Conservation (phyloP, 2,888 invertebrate genomes). For the Schizotus pectinicornis region DNA sequence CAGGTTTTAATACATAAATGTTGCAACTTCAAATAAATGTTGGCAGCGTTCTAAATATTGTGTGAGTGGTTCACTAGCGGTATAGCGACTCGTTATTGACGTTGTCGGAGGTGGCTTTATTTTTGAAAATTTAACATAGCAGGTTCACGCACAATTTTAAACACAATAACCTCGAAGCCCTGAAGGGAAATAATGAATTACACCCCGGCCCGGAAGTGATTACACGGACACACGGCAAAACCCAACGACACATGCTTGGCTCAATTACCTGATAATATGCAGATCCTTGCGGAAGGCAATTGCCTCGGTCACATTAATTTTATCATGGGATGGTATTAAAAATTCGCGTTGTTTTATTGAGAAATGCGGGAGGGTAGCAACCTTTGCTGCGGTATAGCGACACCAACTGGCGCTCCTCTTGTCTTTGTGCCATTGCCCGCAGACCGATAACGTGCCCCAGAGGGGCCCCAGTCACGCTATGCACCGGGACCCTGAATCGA, state of each 20-base stretch:
- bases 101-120: too few species aligned
- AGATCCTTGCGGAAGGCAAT: not conserved
- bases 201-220: not conserved
- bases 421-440: slow-evolving; percentile 25
- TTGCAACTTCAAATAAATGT: too few species aligned
- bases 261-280: too few species aligned
- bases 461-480: slow-evolving; percentile 63
- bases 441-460: slow-evolving; percentile 71
- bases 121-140: too few species aligned
- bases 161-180: too few species aligned
- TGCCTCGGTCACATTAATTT: slow-evolving; percentile 6
- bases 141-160: too few species aligned
- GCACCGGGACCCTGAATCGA: slow-evolving; percentile 30
- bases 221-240: not conserved
- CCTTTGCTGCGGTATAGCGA: not conserved
- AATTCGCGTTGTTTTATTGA: too few species aligned
- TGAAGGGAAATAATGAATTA: not conserved
- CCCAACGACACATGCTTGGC: slow-evolving; percentile 6
- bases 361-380: not conserved
- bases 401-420: slow-evolving; percentile 14
- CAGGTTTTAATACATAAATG: too few species aligned
- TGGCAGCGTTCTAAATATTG: too few species aligned
- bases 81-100: too few species aligned
- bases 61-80: too few species aligned
- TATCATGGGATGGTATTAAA: too few species aligned